Base-by-base conservation (phyloP, 2,797 vertebrate species). In the Telmatherina bonti region DNA sequence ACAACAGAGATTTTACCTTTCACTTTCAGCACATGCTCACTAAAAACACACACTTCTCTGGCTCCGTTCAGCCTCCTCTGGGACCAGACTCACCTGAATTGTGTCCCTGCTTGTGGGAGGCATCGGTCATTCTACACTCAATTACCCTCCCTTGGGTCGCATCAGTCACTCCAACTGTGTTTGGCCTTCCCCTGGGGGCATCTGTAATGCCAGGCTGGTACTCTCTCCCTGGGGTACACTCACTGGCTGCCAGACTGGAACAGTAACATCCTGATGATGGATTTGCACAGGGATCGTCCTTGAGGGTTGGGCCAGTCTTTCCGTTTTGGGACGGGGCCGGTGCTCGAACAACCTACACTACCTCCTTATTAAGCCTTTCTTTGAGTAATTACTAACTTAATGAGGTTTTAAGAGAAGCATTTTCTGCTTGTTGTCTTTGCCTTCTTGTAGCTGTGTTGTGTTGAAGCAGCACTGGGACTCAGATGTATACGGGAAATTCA, bases 81-180 rank as follows among this genome's bases (percentile, higher is more conserved):
- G 66, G 75, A 47, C 35, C n/a, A 70, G 59, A 58, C 38, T 67
- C 58, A 70, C 60, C 51, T 82, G 80, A 35, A 78, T 74, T 72
- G 58, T 57, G n/a, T 71, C 67, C 59, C 9, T 43, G 26, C 64
- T 18, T 13, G 69, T 66, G 53, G 74, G 84, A 78, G 59, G 49
- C 88, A 91, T 93, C 89, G 56, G 68, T 94, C 89, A 91, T 89
- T 89, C 85, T 79, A 82, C 69, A 79, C 88, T 90, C 72, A 69
- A 89, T 93, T 92, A 92, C 77, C 85, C 78, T 87, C 88, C 82
- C 84, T 67, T 85, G 85, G 88, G 86, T 76, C 82, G 73, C 85
- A 91, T 92, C 86, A 78, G 79, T 92, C 88, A 88, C 83, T 88
- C 78, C 54, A 15, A 76, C 79, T 83, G 88, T 36, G 66, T 87